phyloP scores from a whole-genome alignment of 2,113 vertebrate species.

The Psilopogon haemacephalus region DNA sequence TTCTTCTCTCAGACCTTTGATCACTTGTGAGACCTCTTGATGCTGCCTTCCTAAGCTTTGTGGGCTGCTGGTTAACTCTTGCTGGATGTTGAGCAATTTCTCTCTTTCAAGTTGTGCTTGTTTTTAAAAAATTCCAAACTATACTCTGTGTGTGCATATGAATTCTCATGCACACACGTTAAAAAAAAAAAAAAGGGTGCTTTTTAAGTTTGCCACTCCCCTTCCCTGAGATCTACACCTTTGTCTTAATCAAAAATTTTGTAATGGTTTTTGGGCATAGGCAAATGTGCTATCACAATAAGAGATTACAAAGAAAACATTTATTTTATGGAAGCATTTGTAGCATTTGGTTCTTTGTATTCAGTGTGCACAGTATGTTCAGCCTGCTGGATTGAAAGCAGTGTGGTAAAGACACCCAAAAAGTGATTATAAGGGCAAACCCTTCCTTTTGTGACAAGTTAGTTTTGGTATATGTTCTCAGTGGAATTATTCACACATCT shows the following conservation, averaged over 20 bases:
- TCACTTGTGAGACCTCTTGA: conserved; percentile 81
- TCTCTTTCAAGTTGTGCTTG: conserved; percentile 91
- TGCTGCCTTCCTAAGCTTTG: conserved; percentile 88
- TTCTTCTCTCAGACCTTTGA: conserved; percentile 81
- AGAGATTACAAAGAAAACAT: background rate
- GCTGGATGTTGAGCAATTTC: conserved; percentile 93
- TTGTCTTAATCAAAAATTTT: background rate
- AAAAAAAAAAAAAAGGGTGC: background rate
- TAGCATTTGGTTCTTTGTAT: background rate
- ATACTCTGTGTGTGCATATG: background rate
- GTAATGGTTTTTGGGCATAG: background rate
- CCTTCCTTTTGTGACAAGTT: background rate
- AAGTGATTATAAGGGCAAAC: background rate
- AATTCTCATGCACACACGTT: background rate
- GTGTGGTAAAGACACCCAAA: background rate
- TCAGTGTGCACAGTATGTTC: background rate
- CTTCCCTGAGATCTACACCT: background rate
- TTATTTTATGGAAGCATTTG: background rate
- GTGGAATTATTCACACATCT: background rate
- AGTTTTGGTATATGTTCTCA: background rate
- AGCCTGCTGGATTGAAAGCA: background rate
- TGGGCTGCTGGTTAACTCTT: conserved; percentile 91
- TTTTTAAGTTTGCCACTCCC: background rate
- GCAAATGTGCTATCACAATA: background rate
- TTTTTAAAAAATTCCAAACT: conserved; percentile 10